Conservation (phyloP, 37 sponge, comb jelly and placozoan species). For the Axinella damicornis region DNA sequence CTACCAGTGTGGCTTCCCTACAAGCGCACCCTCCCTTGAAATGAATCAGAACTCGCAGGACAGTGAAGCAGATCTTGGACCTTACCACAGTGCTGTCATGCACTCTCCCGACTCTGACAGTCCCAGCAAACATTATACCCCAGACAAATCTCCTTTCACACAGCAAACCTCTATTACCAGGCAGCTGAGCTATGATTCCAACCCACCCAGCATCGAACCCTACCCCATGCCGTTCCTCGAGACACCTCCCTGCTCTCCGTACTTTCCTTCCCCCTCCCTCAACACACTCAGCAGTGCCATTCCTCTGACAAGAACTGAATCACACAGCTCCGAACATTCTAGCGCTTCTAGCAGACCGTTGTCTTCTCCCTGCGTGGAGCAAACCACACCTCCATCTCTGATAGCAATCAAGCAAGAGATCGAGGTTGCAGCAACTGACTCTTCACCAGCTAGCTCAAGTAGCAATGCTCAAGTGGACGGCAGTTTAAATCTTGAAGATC, state of each 20-base stretch:
- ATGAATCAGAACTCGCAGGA: not conserved
- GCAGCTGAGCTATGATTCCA: slow-evolving; percentile 14
- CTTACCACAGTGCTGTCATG: not conserved
- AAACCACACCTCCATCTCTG: too few species aligned
- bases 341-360: slow-evolving; percentile 2
- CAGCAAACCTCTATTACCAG: not conserved
- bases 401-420: not conserved
- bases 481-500: too few species aligned
- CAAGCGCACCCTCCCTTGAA: not conserved
- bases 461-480: too few species aligned
- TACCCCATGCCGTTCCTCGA: slow-evolving; percentile 19
- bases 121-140: not conserved
- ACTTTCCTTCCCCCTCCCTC: slow-evolving; percentile 19
- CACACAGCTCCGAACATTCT: slow-evolving; percentile 23
- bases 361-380: slow-evolving; percentile 1
- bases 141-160: not conserved
- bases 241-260: slow-evolving; percentile 67
- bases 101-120: not conserved
- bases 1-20: not conserved
- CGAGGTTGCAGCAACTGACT: too few species aligned
- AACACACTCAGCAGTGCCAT: slow-evolving; percentile 17
- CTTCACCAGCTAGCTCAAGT: too few species aligned
- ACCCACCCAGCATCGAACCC: not conserved
- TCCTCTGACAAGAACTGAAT: slow-evolving; percentile 28
- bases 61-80: not conserved